Conservation (phyloP, 2,797 vertebrate species). For the Denticeps clupeoides region DNA sequence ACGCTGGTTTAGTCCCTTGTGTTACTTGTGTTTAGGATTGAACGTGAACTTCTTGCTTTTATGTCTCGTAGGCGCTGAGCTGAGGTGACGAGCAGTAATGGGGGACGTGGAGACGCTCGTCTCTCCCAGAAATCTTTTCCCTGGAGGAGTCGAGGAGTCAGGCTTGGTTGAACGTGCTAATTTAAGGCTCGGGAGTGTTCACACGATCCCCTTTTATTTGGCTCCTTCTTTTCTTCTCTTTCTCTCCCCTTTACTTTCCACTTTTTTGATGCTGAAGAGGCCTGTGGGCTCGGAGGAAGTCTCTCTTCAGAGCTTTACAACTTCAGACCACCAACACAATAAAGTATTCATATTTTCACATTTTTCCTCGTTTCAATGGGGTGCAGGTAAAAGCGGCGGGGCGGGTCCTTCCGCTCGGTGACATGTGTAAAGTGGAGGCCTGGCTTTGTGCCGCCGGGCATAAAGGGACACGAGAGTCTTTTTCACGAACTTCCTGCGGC, state of each 20-base stretch:
- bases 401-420: conserved; percentile 63
- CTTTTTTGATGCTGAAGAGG: no score
- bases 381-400: conserved; percentile 56
- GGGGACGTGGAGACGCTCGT: no score
- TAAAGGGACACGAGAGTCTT: conserved; percentile 50
- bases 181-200: conserved; percentile 32
- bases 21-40: no score
- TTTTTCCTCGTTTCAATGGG: conserved; percentile 38
- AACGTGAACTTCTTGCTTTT: no score
- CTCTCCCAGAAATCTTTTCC: no score
- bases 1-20: no score
- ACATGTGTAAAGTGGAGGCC: conserved; percentile 55
- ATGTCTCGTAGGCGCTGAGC: no score
- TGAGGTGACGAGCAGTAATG: no score
- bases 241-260: conserved; percentile 24
- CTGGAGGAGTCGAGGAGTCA: conserved; percentile 52
- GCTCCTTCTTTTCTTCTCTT: neutral
- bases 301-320: conserved; percentile 47
- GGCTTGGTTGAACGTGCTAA: conserved; percentile 50
- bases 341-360: conserved; percentile 53
- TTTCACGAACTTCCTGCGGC: conserved; percentile 53
- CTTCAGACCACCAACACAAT: conserved; percentile 61
- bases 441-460: conserved; percentile 55
- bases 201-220: conserved; percentile 21
- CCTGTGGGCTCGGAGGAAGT: conserved; percentile 38